Conservation (phyloP, 2,797 vertebrate genomes). For the Mionectes olivaceus region DNA sequence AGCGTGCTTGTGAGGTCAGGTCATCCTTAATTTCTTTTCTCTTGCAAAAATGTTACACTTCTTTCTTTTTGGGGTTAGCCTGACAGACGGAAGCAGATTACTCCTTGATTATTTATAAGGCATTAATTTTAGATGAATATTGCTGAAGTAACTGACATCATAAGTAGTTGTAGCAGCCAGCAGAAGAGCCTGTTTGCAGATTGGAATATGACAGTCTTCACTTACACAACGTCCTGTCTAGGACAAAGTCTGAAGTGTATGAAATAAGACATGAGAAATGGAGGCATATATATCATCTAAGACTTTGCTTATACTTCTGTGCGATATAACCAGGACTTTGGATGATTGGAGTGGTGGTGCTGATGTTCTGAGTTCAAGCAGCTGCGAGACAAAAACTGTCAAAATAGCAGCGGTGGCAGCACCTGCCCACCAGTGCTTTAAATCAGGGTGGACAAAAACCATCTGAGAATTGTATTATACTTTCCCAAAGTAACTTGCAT, state of each 20-base stretch:
- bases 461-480: neutral
- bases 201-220: slow-evolving; percentile 40
- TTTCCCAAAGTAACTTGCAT: neutral
- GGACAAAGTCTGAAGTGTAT: neutral
- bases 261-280: neutral
- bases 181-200: slow-evolving; percentile 48
- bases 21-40: slow-evolving; percentile 61
- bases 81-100: slow-evolving; percentile 69
- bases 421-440: neutral
- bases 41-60: slow-evolving; percentile 55
- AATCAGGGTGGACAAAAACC: neutral
- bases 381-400: neutral
- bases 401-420: neutral
- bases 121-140: slow-evolving; percentile 76
- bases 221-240: neutral
- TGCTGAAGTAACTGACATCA: slow-evolving; percentile 65
- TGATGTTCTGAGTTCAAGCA: neutral
- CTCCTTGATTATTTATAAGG: slow-evolving; percentile 75
- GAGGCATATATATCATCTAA: neutral
- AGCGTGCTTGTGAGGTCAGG: slow-evolving; percentile 42
- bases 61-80: slow-evolving; percentile 64
- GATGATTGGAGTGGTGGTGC: neutral
- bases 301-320: neutral
- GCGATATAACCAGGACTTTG: rapidly evolving
- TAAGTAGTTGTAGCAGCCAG: slow-evolving; percentile 61